phyloP scores from a whole-genome alignment of 23 tunicate genomes.

The Botrylloides violaceus region DNA sequence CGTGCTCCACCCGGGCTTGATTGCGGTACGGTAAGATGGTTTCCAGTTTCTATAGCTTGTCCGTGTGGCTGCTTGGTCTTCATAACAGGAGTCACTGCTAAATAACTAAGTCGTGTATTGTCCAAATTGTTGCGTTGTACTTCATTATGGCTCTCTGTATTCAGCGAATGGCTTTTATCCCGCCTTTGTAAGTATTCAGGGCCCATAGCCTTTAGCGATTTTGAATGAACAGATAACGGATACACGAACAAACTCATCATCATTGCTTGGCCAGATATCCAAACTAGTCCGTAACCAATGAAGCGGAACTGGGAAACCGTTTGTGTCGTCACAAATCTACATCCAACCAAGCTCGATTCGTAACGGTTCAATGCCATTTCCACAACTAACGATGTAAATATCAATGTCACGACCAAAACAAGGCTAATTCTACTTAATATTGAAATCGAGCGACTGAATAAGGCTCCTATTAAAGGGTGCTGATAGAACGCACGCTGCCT shows the following conservation, averaged over 20 bases:
- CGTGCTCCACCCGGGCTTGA: no score
- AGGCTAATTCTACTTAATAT: not conserved
- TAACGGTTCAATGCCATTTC: not conserved
- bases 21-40: no score
- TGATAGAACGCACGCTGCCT: slow-evolving; percentile 2
- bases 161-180: not conserved
- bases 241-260: not conserved
- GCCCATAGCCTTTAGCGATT: not conserved
- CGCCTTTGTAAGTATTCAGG: not conserved
- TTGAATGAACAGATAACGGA: not conserved
- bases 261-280: not conserved
- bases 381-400: not conserved
- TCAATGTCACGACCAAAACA: not conserved
- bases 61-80: no score
- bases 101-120: no score
- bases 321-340: not conserved
- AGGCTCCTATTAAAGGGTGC: not conserved
- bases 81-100: no score
- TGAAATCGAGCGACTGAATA: not conserved
- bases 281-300: not conserved
- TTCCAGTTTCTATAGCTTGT: no score
- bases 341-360: not conserved
- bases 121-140: not conserved
- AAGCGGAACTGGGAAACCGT: not conserved
- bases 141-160: not conserved